Evolutionary conservation across 2,113 vertebrate genomes (phyloP).

Genomic region (Litocranius walleri): DNA sequence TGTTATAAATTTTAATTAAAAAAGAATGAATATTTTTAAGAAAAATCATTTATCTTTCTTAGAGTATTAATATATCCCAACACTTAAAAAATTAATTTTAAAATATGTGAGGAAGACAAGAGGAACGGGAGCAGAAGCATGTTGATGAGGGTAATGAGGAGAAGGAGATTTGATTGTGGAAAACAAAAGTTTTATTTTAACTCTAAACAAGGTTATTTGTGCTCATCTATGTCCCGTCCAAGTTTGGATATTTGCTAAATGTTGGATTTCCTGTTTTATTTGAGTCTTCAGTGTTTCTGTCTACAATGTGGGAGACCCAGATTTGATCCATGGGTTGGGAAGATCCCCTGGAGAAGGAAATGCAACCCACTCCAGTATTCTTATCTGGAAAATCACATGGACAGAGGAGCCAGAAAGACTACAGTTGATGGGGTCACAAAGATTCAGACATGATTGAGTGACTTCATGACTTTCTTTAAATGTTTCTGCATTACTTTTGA

Average conservation of each 20-base stretch:
- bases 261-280: background rate
- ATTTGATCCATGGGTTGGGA: background rate
- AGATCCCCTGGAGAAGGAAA: background rate
- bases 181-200: background rate
- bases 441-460: background rate
- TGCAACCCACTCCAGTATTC: background rate
- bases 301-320: background rate
- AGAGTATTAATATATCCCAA: background rate
- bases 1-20: background rate
- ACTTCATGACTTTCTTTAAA: background rate
- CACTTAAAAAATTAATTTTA: background rate
- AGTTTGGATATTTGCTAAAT: background rate
- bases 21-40: background rate
- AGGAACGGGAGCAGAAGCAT: fast-evolving
- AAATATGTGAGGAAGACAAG: background rate
- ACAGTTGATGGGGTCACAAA: background rate
- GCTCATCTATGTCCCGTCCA: background rate
- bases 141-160: background rate
- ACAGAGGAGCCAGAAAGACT: background rate
- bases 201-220: background rate
- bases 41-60: background rate
- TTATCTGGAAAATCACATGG: background rate
- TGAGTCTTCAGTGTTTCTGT: background rate
- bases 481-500: background rate
- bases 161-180: background rate